Conservation (phyloP, 2,888 invertebrate species). For the Latheticus oryzae region DNA sequence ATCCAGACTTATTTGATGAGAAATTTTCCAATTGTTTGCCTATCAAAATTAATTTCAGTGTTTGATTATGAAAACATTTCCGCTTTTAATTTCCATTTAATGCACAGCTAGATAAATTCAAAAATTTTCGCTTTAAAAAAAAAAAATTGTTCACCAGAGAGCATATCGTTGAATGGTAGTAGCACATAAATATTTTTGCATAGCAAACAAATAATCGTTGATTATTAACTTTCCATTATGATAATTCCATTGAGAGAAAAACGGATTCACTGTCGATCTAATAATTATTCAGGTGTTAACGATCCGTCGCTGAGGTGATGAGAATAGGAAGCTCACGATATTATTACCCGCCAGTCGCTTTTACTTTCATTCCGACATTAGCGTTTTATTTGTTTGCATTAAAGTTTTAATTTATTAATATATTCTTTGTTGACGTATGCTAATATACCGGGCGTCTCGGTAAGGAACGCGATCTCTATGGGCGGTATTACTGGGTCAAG, state of each 20-base stretch:
- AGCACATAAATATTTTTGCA: no score
- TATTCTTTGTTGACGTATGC: conserved; percentile 54
- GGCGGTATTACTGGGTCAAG: conserved; percentile 48
- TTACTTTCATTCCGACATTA: conserved; percentile 44
- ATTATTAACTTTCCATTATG: conserved; percentile 19
- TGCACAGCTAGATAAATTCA: no score
- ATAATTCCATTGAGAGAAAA: conserved; percentile 15
- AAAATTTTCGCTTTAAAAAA: no score
- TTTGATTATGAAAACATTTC: no score
- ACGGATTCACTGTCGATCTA: conserved; percentile 3
- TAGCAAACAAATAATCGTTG: background rate
- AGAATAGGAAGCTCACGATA: conserved; percentile 19
- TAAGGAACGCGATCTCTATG: conserved; percentile 44
- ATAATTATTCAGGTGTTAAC: conserved; percentile 28
- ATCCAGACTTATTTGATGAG: no score
- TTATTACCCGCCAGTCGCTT: conserved; percentile 34
- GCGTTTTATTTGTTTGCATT: conserved; percentile 46
- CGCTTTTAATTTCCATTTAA: no score
- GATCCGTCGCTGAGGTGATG: conserved; percentile 25
- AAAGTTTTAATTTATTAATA: conserved; percentile 52
- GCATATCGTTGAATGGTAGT: no score
- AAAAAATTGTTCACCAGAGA: no score
- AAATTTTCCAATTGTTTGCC: no score
- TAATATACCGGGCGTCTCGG: conserved; percentile 49
- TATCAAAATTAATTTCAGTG: no score